phyloP scores from a whole-genome alignment of 1,140 invertebrate species.

The Polyergus mexicanus region DNA sequence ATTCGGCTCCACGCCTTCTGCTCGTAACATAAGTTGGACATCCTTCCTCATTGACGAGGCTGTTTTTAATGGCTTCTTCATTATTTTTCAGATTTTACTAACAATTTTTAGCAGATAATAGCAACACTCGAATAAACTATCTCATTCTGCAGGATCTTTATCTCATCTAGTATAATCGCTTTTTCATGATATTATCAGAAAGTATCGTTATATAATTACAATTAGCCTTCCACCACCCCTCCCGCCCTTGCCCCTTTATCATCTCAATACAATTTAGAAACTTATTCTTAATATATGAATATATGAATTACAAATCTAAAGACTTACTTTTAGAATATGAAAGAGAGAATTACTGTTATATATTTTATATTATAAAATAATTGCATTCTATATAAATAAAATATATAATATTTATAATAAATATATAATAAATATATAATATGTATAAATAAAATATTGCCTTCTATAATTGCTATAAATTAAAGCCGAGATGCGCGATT shows the following conservation, averaged over 20 bases:
- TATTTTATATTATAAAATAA: background rate
- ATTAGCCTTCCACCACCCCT: background rate
- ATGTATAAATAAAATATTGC: background rate
- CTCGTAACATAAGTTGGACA: background rate
- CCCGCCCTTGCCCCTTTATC: background rate
- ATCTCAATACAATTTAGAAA: background rate
- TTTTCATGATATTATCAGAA: background rate
- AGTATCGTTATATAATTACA: background rate
- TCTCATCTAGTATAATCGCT: background rate
- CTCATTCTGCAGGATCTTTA: background rate
- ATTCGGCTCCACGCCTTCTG: conserved; percentile 21
- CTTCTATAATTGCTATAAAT: background rate
- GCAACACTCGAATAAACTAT: background rate
- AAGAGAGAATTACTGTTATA: background rate
- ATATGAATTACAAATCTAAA: background rate
- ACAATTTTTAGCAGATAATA: conserved; percentile 6
- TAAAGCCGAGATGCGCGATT: background rate
- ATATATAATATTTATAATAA: too few species aligned
- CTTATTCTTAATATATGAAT: conserved; percentile 4
- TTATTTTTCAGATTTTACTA: conserved; percentile 22
- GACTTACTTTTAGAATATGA: background rate
- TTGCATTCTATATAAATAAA: background rate
- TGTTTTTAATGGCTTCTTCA: conserved; percentile 31
- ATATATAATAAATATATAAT: too few species aligned
- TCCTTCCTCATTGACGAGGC: background rate